Base-by-base conservation (phyloP, 2,888 invertebrate species). In the Drosophila rellima region DNA sequence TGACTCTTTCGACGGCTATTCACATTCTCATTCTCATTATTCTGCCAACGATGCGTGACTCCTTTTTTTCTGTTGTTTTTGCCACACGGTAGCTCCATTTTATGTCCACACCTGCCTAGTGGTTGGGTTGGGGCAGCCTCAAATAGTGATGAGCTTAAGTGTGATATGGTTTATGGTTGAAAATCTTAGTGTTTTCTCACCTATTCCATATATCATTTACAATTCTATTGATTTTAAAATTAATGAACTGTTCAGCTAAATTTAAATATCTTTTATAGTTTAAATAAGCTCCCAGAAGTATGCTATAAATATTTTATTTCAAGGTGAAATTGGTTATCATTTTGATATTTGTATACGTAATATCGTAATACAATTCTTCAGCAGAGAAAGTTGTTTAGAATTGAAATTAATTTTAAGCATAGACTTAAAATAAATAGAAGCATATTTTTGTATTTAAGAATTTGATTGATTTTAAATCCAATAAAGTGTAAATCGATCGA, bases 81-180 rank as follows among this genome's bases (percentile, higher is more conserved):
- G 52, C 70, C 20, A 29, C 20, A 59, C 29, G 47, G 56, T 44
- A 40, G 60, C 70, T 65, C 74, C 56, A 57, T 74, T 61, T 74
- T 56, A 61, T 65, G 59, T 37, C 61, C 61, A 66, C 71, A 74
- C 62, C 61, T 55, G 59, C 20, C 59, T 40, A 39, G 48, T 17
- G 20, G 1, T 10, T 33, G 13, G 11, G 1, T 35, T 23, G 31
- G 40, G 11, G 10, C 18, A 11, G 13, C 8, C 18, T 15, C 15
- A 17, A 18, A 26, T 20, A 51, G 72, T 55, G 73, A 51, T 73
- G 68, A 33, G 44, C 20, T 13, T 45, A 10, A 8, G 10, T 10
- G 13, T 20, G 40, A 40, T 40, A 5, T 15, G 10, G 3, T 3
- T 4, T n/a, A 7, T 10, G n/a, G 8, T 11, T 7, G 20, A 20